Evolutionary conservation across 2,888 invertebrate species (phyloP).

Genomic region (Torymus auratus): DNA sequence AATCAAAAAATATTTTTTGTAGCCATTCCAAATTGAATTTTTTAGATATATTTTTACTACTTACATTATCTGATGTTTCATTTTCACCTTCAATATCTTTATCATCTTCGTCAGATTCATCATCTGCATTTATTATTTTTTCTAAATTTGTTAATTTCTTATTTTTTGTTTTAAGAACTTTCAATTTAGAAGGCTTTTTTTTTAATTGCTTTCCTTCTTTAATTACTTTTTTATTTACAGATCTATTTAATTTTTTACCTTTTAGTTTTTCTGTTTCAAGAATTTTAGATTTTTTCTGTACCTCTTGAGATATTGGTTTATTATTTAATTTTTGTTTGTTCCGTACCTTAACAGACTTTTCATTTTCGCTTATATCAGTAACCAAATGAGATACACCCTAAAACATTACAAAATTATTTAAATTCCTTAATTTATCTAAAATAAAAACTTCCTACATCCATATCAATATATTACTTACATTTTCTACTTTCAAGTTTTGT

Average conservation of each 20-base stretch:
- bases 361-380: too few relatives aligned
- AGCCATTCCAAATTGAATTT: too few relatives aligned
- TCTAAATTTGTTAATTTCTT: conserved; percentile 13
- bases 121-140: conserved; percentile 9
- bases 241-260: conserved; percentile 2
- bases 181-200: too few relatives aligned
- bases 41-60: conserved; percentile 7
- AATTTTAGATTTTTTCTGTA: neutral
- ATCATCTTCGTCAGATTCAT: conserved; percentile 21
- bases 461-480: neutral
- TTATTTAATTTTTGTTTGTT: conserved; percentile 46
- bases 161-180: neutral
- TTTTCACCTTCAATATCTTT: conserved; percentile 38
- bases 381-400: too few relatives aligned
- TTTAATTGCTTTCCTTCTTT: too few relatives aligned
- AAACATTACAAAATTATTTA: too few relatives aligned
- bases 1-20: neutral
- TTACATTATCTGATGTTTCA: conserved; percentile 54
- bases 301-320: conserved; percentile 3
- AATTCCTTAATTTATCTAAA: too few relatives aligned
- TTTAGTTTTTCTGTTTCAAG: conserved; percentile 15
- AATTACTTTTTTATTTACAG: too few relatives aligned
- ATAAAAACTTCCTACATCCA: neutral
- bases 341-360: neutral
- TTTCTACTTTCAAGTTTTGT: conserved; percentile 5